phyloP scores from a whole-genome alignment of 2,113 vertebrate genomes.

The Cinclus mexicanus region DNA sequence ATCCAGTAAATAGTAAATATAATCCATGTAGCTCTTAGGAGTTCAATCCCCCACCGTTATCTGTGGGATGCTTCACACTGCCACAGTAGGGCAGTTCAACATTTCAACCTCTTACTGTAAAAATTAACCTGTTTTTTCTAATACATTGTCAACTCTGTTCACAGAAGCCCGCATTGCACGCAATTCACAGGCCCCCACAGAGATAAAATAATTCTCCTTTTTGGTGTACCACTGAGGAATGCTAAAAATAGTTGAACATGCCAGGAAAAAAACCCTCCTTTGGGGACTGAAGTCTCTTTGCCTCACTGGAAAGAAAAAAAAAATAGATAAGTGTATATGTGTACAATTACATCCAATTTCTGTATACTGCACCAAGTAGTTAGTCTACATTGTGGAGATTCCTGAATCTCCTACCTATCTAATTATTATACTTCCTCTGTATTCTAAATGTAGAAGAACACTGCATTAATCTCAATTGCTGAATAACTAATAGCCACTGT shows the following conservation, averaged over 20 bases:
- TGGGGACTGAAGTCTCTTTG: neutral
- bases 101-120: slow-evolving; percentile 24
- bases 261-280: neutral
- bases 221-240: neutral
- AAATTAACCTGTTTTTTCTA: slow-evolving; percentile 52
- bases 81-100: slow-evolving; percentile 5
- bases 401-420: neutral
- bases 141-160: slow-evolving; percentile 19
- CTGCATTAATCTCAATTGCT: neutral
- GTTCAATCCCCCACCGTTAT: neutral
- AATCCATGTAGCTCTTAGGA: neutral
- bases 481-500: neutral
- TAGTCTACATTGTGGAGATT: neutral
- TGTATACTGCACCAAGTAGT: neutral
- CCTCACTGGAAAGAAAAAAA: neutral
- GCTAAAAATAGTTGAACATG: slow-evolving; percentile 36
- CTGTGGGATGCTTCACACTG: neutral
- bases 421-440: neutral
- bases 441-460: neutral
- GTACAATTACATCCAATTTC: neutral
- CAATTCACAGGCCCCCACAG: slow-evolving; percentile 22
- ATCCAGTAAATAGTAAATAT: neutral
- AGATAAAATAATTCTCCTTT: slow-evolving; percentile 48
- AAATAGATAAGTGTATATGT: neutral
- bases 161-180: neutral